Evolutionary conservation across 2,113 vertebrate genomes (phyloP), one percentile per base, ranked within the genome.

Genomic region (Microcebus jonahi): DNA sequence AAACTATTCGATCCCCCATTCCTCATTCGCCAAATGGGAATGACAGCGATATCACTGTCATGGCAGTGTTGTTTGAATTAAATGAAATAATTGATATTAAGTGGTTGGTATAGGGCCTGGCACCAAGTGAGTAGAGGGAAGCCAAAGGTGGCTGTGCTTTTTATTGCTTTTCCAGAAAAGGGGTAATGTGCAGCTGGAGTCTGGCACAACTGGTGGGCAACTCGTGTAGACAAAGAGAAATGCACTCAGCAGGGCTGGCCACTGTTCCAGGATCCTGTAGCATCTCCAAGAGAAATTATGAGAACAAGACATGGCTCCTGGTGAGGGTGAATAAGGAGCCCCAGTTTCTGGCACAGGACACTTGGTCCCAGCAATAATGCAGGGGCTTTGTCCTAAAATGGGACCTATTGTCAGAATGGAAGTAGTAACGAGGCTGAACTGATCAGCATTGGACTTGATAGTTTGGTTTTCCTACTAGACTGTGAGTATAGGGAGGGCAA

Each of bases 91-190:
- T 94, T 55, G 93, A 7, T 39, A 48, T 36, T 76, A 85, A 88
- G 48, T 50, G 29, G 50, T 61, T 65, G 20, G 11, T n/a, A 73
- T 21, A 48, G 25, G 68, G 20, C 45, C 55, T 87, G 53, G 21
- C 39, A 71, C 8, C 21, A n/a, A 92, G 2, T 80, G 65, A 82
- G 53, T 50, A 67, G 53, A 65, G 27, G 25, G 63, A 75, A 75
- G n/a, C 53, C 59, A 63, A 77, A 70, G 12, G 61, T 81, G 50
- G 21, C 55, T 31, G 0, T 39, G 6, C 9, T 75, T 77, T 90
- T 86, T 48, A 86, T 71, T n/a, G 73, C n/a, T 90, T 94, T 94
- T 63, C 55, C 73, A 85, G 75, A 63, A 70, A 70, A 67, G 18
- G 27, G 57, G 45, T 53, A 13, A 7, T 15, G 31, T 63, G 31